Conservation (phyloP, 2,113 vertebrate species). For the Ceyx cyanopectus region DNA sequence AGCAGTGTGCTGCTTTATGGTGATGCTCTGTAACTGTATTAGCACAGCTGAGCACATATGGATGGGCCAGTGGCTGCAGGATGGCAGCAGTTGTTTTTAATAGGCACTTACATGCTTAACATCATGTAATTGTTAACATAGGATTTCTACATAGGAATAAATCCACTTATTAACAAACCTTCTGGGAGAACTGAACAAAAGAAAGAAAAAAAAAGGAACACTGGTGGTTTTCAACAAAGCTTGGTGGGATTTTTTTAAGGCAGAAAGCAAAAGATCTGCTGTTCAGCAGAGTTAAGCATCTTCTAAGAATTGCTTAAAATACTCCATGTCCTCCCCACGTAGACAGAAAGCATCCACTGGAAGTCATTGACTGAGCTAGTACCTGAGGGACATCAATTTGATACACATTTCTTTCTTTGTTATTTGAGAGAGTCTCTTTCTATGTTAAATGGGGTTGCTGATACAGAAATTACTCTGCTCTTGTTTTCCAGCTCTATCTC, state of each 20-base stretch:
- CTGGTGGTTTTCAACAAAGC: not conserved
- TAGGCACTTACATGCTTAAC: not conserved
- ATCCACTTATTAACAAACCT: not conserved
- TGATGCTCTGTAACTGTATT: not conserved
- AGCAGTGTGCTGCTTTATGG: not conserved
- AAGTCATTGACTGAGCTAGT: not conserved
- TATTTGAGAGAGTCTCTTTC: not conserved
- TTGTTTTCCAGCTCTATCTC: conserved; percentile 18
- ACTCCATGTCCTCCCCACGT: not conserved
- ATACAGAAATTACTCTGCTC: not conserved
- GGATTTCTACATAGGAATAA: not conserved
- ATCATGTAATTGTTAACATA: not conserved
- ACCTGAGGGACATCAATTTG: not conserved
- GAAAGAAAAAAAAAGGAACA: not conserved
- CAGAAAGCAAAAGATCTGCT: not conserved
- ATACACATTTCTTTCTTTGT: not conserved
- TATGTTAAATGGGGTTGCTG: not conserved
- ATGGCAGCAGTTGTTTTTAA: not conserved
- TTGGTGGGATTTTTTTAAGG: not conserved
- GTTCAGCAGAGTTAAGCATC: not conserved
- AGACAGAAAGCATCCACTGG: not conserved
- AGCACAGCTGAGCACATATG: not conserved
- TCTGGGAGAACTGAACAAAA: not conserved
- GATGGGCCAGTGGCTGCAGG: not conserved
- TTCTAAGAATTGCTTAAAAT: not conserved